Percentiles rank a stretch among this genome's conserved stretches.
Conservation (phyloP, 2,797 vertebrate genomes). For the Amphiprion clarkii region DNA sequence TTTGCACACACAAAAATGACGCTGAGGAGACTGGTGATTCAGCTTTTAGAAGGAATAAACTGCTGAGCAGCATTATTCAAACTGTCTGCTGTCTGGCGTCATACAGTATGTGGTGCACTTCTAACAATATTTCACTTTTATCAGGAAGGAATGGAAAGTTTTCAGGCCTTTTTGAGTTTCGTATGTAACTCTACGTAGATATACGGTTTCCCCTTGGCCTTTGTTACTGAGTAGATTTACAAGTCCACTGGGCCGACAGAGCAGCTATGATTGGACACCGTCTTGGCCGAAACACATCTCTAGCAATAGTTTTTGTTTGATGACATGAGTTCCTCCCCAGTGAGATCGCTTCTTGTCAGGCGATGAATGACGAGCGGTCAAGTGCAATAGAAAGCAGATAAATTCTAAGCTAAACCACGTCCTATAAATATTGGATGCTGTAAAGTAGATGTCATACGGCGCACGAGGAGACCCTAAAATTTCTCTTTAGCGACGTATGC, state of each 20-base stretch:
- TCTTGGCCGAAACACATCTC: slow-evolving; percentile 30
- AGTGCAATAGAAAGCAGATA: slow-evolving; percentile 20
- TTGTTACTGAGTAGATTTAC: slow-evolving; percentile 37
- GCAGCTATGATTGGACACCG: slow-evolving; percentile 23
- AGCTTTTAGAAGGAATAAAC: slow-evolving; percentile 28
- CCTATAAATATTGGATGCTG: slow-evolving; percentile 57
- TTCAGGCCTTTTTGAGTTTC: slow-evolving; percentile 7
- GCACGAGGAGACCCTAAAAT: slow-evolving; percentile 15
- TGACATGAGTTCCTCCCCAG: slow-evolving; percentile 16
- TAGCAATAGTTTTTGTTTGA: slow-evolving; percentile 33
- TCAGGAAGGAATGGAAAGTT: slow-evolving; percentile 10
- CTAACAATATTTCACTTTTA: slow-evolving; percentile 1
- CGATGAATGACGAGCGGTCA: slow-evolving; percentile 22
- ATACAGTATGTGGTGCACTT: background rate
- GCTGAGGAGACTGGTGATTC: slow-evolving; percentile 26
- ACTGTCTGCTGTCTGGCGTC: slow-evolving; percentile 8
- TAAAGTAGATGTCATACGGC: slow-evolving; percentile 33
- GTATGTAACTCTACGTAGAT: background rate
- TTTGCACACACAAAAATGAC: slow-evolving; percentile 6
- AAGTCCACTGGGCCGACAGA: background rate
- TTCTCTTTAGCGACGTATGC: slow-evolving; percentile 16
- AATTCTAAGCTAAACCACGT: slow-evolving; percentile 51
- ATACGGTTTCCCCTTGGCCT: slow-evolving; percentile 21
- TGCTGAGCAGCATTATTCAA: slow-evolving; percentile 31
- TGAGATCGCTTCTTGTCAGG: slow-evolving; percentile 42